Evolutionary conservation across 1,140 invertebrate genomes (phyloP).

Genomic region (Gonatopus flavifemur): DNA sequence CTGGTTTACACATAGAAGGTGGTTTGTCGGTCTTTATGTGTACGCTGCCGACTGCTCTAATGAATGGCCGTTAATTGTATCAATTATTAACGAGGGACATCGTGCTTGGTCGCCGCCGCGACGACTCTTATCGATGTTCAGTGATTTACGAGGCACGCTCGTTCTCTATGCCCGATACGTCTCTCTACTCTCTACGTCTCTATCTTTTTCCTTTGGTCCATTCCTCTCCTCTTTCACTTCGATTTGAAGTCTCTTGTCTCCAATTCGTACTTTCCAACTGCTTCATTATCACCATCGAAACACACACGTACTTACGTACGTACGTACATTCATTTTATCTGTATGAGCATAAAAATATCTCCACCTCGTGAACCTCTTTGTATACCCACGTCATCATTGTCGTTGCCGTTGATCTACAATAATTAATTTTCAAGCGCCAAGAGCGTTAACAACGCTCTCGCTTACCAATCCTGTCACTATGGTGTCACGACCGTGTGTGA

Average conservation of each 20-base stretch:
- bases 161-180: constrained; percentile 8
- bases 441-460: constrained; percentile 3
- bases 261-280: constrained; percentile 12
- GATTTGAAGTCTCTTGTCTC: constrained; percentile 6
- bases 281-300: constrained; percentile 25
- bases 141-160: constrained; percentile 40
- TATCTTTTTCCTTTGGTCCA: neutral
- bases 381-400: neutral
- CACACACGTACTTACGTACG: constrained; percentile 6
- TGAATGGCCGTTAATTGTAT: constrained; percentile 48
- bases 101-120: constrained; percentile 28
- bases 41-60: constrained; percentile 28
- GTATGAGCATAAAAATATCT: constrained; percentile 14
- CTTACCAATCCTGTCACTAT: too few relatives aligned
- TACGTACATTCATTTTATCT: too few relatives aligned
- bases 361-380: constrained; percentile 1
- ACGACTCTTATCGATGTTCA: constrained; percentile 43
- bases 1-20: too few relatives aligned
- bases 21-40: constrained; percentile 2
- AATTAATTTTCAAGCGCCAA: constrained; percentile 27
- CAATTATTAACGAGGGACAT: constrained; percentile 47
- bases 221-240: neutral
- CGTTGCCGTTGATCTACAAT: neutral
- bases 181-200: neutral
- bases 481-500: constrained; percentile 13